These are phyloP conservation scores for Upupa epops DNA, from an alignment of 2,113 vertebrate species.

Conservation along the genomic window DNA sequence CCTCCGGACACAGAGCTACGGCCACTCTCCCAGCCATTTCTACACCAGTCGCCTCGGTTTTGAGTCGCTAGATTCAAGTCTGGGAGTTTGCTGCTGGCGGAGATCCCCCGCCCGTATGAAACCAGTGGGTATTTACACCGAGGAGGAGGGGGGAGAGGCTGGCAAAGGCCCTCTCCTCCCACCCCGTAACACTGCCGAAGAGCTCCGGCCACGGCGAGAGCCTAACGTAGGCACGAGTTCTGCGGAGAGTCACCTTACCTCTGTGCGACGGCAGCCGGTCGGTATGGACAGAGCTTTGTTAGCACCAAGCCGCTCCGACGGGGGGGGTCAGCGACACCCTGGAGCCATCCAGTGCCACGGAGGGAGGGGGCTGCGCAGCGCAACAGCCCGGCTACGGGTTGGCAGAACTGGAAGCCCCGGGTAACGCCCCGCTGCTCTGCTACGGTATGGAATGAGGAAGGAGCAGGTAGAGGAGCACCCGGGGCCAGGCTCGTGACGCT, in stretches of 20 bases:
- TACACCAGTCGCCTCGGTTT: too few relatives aligned
- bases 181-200: constrained; percentile 72
- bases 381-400: neutral
- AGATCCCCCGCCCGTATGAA: constrained; percentile 70
- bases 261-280: constrained; percentile 61
- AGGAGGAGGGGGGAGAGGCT: constrained; percentile 68
- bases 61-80: constrained; percentile 70
- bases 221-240: constrained; percentile 82
- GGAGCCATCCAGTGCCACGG: neutral
- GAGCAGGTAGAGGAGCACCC: neutral
- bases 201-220: constrained; percentile 65
- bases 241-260: constrained; percentile 67
- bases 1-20: constrained; percentile 77
- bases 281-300: constrained; percentile 34
- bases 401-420: neutral
- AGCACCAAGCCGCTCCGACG: constrained; percentile 70
- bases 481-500: neutral
- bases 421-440: neutral
- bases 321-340: neutral
- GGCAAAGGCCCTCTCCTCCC: constrained; percentile 68
- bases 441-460: neutral
- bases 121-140: constrained; percentile 77
- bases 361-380: neutral
- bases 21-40: too few relatives aligned
- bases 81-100: too few relatives aligned